These are phyloP conservation scores for Penaeus vannamei DNA, from an alignment of 1,140 invertebrate genomes.

Conservation along the genomic window DNA sequence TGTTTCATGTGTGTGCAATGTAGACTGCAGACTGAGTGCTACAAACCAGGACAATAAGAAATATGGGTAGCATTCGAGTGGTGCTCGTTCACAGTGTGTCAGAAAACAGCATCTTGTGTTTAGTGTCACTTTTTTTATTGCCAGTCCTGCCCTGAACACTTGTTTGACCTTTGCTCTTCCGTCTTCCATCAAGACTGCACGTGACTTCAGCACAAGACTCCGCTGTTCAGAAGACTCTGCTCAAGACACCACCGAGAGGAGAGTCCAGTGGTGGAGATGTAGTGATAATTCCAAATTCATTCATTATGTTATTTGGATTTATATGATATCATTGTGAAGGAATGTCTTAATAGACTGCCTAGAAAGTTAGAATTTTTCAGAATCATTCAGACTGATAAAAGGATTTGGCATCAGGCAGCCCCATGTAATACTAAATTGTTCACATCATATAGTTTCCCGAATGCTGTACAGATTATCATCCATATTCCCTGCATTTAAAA, in stretches of 20 bases:
- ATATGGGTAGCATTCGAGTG: neutral
- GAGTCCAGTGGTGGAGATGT: constrained; percentile 26
- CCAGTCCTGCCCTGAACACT: constrained; percentile 54
- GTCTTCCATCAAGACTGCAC: constrained; percentile 58
- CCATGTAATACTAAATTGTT: constrained; percentile 27
- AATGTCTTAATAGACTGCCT: neutral
- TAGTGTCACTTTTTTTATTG: constrained; percentile 57
- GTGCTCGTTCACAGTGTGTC: constrained; percentile 25
- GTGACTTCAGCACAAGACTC: constrained; percentile 44
- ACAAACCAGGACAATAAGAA: constrained; percentile 23
- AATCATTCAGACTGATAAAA: constrained; percentile 29
- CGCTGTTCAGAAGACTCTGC: constrained; percentile 44
- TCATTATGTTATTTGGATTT: neutral
- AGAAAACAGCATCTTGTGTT: constrained; percentile 56
- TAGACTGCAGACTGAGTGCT: constrained; percentile 51
- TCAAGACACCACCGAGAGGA: constrained; percentile 22
- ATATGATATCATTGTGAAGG: constrained; percentile 21
- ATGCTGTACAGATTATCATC: constrained; percentile 41
- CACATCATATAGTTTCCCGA: constrained; percentile 36
- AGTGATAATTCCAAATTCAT: constrained; percentile 19
- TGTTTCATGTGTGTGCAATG: constrained; percentile 58
- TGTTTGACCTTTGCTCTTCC: constrained; percentile 54
- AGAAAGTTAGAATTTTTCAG: constrained; percentile 21
- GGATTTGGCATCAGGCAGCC: neutral
- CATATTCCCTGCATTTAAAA: constrained; percentile 49